A percentile compares a stretch with the other conserved stretches of the same genome.
phyloP scores from a whole-genome alignment of 2,888 invertebrate species.

The Cinara cedri region DNA sequence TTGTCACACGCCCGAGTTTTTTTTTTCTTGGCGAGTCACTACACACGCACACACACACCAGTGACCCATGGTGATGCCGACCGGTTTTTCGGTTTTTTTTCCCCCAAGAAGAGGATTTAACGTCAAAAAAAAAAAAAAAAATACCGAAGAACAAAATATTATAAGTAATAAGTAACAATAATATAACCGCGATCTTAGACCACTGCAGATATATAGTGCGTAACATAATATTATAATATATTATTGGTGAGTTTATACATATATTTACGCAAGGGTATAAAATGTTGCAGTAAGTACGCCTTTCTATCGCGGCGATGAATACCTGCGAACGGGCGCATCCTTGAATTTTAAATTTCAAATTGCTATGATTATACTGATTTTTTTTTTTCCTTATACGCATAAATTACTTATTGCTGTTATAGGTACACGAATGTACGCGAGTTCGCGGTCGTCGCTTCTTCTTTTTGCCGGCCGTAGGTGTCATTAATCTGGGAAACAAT shows the following conservation, averaged over 20 bases:
- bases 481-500: neutral
- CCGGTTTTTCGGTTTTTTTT: too few species aligned
- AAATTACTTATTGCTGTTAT: neutral
- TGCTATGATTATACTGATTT: neutral
- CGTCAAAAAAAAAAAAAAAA: too few species aligned
- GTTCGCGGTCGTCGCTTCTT: neutral
- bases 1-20: too few species aligned
- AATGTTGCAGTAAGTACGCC: neutral
- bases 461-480: neutral
- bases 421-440: neutral
- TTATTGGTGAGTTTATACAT: neutral
- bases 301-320: constrained; percentile 5
- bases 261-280: constrained; percentile 13
- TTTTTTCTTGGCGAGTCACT: too few species aligned
- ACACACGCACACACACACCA: too few species aligned
- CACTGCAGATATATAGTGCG: neutral
- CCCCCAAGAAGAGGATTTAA: too few species aligned
- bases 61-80: too few species aligned
- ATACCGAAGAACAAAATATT: neutral
- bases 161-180: constrained; percentile 24
- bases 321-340: neutral
- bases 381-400: constrained; percentile 4
- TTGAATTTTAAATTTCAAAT: constrained; percentile 39
- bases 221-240: neutral
- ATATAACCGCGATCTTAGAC: neutral